Percentiles rank a stretch among this genome's conserved stretches.
Conservation (phyloP, 1,140 invertebrate genomes). For the Goniozus legneri region DNA sequence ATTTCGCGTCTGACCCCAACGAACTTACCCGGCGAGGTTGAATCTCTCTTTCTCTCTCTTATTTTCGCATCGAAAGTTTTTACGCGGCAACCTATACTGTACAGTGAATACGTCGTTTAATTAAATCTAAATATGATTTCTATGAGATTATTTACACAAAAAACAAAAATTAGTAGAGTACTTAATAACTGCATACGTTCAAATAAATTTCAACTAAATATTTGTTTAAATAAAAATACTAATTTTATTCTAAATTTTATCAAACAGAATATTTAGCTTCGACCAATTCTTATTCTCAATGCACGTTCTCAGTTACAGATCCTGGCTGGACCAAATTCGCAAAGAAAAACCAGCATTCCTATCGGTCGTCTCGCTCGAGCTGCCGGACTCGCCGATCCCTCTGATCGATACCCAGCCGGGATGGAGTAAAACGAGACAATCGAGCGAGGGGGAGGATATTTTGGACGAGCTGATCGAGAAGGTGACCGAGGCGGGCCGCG, state of each 20-base stretch:
- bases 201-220: no score
- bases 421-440: constrained; percentile 14
- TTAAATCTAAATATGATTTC: constrained; percentile 1
- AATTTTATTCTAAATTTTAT: no score
- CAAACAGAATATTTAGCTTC: not conserved
- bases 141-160: no score
- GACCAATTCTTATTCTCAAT: constrained; percentile 1
- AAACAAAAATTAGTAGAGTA: no score
- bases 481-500: constrained; percentile 18
- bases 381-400: constrained; percentile 44
- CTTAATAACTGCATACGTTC: no score
- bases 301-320: constrained; percentile 33
- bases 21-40: constrained; percentile 29
- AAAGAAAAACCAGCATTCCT: constrained; percentile 39
- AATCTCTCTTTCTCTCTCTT: no score
- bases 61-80: no score
- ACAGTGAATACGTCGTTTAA: no score
- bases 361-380: constrained; percentile 41
- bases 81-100: no score
- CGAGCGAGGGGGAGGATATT: constrained; percentile 27
- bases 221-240: no score
- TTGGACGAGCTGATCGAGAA: constrained; percentile 33
- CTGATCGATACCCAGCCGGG: constrained; percentile 40
- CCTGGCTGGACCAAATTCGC: constrained; percentile 34
- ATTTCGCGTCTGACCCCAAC: constrained; percentile 29